Conservation (phyloP, 2,888 invertebrate species). For the Deilephila porcellus region DNA sequence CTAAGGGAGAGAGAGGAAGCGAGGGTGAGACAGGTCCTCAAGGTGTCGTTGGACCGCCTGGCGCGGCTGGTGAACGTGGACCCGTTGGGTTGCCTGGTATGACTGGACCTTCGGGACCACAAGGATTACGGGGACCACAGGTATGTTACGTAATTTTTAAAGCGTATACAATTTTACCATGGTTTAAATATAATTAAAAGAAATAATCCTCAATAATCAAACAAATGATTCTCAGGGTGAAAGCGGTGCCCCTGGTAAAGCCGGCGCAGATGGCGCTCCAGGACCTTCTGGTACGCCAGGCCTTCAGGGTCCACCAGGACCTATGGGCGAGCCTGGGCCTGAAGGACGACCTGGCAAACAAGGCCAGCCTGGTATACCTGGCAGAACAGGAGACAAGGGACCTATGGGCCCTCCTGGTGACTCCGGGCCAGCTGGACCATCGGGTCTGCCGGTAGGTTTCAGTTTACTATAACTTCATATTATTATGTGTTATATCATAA, state of each 20-base stretch:
- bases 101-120: slow-evolving; percentile 86
- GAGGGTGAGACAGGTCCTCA: slow-evolving; percentile 88
- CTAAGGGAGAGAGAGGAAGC: slow-evolving; percentile 90
- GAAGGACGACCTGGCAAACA: slow-evolving; percentile 88
- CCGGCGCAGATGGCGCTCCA: slow-evolving; percentile 89
- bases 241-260: slow-evolving; percentile 88
- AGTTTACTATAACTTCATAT: no score
- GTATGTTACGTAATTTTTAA: slow-evolving; percentile 57
- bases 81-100: slow-evolving; percentile 86
- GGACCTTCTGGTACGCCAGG: slow-evolving; percentile 88
- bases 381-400: slow-evolving; percentile 91
- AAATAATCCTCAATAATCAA: no score
- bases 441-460: slow-evolving; percentile 87
- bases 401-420: slow-evolving; percentile 87
- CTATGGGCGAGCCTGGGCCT: slow-evolving; percentile 84
- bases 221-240: slow-evolving; percentile 83
- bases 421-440: slow-evolving; percentile 87
- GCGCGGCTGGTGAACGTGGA: slow-evolving; percentile 88
- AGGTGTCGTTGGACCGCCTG: slow-evolving; percentile 89
- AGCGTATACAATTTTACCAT: no score
- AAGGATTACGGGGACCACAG: slow-evolving; percentile 87
- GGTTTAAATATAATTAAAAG: no score
- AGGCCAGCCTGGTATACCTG: slow-evolving; percentile 89
- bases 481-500: no score
- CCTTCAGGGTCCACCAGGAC: slow-evolving; percentile 87